A percentile compares a stretch with the other conserved stretches of the same genome.
Conservation (phyloP, 2,797 vertebrate species). For the Pangasius sanitwongsei region DNA sequence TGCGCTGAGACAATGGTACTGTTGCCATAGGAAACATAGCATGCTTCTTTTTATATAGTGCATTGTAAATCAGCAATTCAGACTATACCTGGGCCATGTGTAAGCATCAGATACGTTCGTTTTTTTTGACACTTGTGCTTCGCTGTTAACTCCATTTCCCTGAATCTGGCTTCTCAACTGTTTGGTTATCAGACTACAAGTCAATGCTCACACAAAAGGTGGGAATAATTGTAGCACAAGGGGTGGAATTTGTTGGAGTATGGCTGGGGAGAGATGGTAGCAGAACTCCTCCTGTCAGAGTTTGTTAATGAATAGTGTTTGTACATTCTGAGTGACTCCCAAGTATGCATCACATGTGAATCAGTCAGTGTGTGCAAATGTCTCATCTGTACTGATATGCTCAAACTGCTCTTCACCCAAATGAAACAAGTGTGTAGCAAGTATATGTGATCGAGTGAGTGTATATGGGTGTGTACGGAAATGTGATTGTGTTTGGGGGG, state of each 20-base stretch:
- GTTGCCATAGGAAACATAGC: neutral
- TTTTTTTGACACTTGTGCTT: neutral
- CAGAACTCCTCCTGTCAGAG: neutral
- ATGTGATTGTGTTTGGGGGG: conserved; percentile 9
- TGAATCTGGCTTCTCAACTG: neutral
- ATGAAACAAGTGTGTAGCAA: neutral
- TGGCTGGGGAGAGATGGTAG: neutral
- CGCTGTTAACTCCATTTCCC: neutral
- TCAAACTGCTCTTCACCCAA: neutral
- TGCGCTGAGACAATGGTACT: neutral
- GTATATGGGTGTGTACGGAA: neutral
- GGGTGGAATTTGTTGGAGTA: neutral
- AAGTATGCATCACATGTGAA: neutral
- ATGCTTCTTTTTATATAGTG: neutral
- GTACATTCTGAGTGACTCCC: neutral
- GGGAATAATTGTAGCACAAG: neutral
- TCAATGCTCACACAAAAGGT: neutral
- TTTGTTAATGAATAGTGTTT: neutral
- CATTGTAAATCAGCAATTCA: neutral
- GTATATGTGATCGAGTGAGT: neutral
- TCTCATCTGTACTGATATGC: neutral
- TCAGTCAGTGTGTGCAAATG: neutral
- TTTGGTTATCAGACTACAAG: neutral
- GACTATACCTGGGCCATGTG: neutral
- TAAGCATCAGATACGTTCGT: neutral